These are phyloP conservation scores for Serrognathus titanus DNA, from an alignment of 2,888 invertebrate species.

Conservation along the genomic window DNA sequence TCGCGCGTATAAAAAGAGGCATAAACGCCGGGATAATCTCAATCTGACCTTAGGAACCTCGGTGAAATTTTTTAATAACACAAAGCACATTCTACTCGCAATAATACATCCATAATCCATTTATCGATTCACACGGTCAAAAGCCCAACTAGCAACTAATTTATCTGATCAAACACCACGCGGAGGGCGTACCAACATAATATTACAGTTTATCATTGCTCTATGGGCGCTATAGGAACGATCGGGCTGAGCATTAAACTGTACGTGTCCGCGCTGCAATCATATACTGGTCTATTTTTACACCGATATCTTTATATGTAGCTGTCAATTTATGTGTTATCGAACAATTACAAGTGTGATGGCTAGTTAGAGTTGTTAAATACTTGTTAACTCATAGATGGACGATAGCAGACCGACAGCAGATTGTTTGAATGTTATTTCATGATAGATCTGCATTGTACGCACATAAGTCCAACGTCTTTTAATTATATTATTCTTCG, in stretches of 20 bases:
- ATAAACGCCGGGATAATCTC: conserved; percentile 4
- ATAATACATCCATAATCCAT: conserved; percentile 42
- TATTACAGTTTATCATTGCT: conserved; percentile 35
- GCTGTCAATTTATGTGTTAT: conserved; percentile 48
- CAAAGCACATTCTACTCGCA: conserved; percentile 27
- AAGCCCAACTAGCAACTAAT: conserved; percentile 45
- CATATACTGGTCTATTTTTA: conserved; percentile 39
- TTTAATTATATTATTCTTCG: conserved; percentile 13
- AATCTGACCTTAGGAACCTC: conserved; percentile 22
- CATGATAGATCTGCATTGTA: conserved; percentile 14
- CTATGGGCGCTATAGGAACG: conserved; percentile 2
- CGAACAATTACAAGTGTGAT: conserved; percentile 47
- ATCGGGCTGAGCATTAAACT: neutral
- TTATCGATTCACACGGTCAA: conserved; percentile 50
- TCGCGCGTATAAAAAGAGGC: neutral
- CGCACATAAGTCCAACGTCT: conserved; percentile 7
- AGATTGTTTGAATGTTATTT: conserved; percentile 16
- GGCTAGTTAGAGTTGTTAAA: conserved; percentile 48
- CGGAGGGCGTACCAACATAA: conserved; percentile 37
- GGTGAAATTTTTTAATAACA: conserved; percentile 22
- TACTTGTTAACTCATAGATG: conserved; percentile 39
- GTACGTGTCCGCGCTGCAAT: conserved; percentile 30
- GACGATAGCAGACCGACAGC: conserved; percentile 28
- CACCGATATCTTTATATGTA: conserved; percentile 43
- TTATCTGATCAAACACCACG: conserved; percentile 47